A percentile compares a stretch with the other conserved stretches of the same genome.
Conservation (phyloP, 2,888 invertebrate genomes). For the Eupithecia inturbata region DNA sequence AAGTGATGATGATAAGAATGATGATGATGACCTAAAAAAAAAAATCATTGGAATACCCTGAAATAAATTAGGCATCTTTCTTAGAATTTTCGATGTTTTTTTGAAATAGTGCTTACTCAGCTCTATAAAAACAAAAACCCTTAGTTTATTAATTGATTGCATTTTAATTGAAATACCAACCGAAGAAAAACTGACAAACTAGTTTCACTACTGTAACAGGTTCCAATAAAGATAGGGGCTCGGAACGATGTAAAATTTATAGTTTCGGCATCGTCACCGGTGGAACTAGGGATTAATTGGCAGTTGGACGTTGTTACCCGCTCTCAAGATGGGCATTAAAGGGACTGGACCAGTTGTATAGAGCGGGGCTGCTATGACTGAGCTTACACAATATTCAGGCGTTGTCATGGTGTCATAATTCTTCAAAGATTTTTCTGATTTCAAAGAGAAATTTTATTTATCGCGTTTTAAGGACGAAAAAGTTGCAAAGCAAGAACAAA, state of each 20-base stretch:
- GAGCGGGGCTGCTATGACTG: conserved; percentile 44
- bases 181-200: conserved; percentile 32
- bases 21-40: no score
- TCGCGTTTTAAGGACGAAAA: neutral
- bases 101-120: no score
- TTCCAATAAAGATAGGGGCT: conserved; percentile 56
- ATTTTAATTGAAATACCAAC: neutral
- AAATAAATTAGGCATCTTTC: neutral
- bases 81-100: no score
- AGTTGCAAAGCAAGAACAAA: neutral
- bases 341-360: conserved; percentile 71
- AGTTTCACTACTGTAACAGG: conserved; percentile 23
- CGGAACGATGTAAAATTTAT: conserved; percentile 56
- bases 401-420: neutral
- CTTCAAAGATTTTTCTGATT: neutral
- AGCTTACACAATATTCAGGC: conserved; percentile 5
- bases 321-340: conserved; percentile 71
- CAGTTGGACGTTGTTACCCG: conserved; percentile 64
- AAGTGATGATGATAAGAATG: no score
- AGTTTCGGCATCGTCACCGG: conserved; percentile 60
- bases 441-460: neutral
- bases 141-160: neutral
- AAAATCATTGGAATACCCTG: neutral
- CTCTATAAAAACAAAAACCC: neutral
- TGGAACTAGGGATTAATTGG: conserved; percentile 70